Evolutionary conservation across 2,797 vertebrate genomes (phyloP), one percentile per base, ranked within the genome.

Genomic region (Schizothorax lantsangensis): DNA sequence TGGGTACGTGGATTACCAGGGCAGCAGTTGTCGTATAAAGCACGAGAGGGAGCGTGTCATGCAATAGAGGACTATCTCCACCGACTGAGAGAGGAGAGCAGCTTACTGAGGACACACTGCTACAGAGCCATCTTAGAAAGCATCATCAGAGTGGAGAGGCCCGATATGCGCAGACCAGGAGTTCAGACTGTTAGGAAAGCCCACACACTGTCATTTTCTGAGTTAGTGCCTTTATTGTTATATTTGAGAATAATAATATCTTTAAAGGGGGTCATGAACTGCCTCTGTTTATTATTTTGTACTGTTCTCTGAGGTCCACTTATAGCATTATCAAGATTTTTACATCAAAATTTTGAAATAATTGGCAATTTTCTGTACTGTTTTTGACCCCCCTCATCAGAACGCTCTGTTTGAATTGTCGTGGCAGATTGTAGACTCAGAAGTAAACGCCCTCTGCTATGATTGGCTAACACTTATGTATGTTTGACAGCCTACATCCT

Each of bases 41-140:
- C 97, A 0, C 93, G 97, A 64, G 98, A 99, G 87, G 96, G 94
- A 1, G 97, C 97, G 0, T 99, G 98, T 89, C 98, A 99, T 0
- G 97, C 98, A 0, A 19, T 96, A 1, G 98, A 99, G 92, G 97
- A 97, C 33, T 98, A 97, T 0, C 21, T 90, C 0, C 89, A 73
- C 5, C 92, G 97, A 87, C 93, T 99, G 4, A 87, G 90, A 3
- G 86, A 87, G n/a, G 91, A 91, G 3, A 94, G 94, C 6, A 33
- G 86, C 2, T 71, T 92, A 21, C 92, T 99, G 0, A 93, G 92
- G 8, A 91, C 92, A 0, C 98, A 99, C 92, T 97, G 97, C 91
- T 98, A 98, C 92, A 94, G 98, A 0, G 98, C 97, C 0, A 91
- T 84, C 2, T 93, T 99, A 72, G 98, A 99, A 95, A 95, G 91